Base-by-base conservation (phyloP, 2,113 vertebrate genomes). In the Ia io region DNA sequence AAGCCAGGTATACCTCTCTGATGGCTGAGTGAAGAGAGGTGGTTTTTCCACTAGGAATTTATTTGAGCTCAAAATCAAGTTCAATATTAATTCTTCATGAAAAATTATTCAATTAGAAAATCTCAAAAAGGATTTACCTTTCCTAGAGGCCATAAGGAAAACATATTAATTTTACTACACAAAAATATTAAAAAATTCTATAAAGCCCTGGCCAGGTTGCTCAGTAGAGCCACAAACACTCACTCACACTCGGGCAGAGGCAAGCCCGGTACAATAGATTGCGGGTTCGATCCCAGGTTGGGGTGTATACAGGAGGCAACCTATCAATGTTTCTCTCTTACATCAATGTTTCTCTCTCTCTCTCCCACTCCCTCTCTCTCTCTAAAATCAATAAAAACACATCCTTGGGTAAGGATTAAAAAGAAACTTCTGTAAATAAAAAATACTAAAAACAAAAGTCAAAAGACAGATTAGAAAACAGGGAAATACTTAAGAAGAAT, bases 21-120 rank as follows among this genome's bases (percentile, higher is more conserved):
- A 74, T 11, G 35, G 42, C 1, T 35, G n/a, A 94, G 84, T 89
- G 17, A 80, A 78, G 94, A 94, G 6, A 71, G 47, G 61, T 79
- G 10, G 67, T 53, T 95, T 96, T 18, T 92, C 63, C 28, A 70
- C 2, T 9, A 93, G 83, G 30, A 86, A 74, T 93, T 95, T 90
- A 13, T 67, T 59, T 77, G 40, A 88, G 67, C 4, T 93, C 44
- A 91, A 95, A 95, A 91, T 76, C n/a, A 84, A 88, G 73, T 80
- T 93, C 53, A 70, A 47, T 49, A 84, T 56, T 89, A 86, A 86
- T 70, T 95, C 7, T 70, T 86, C 35, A 65, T 70, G 63, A 44
- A 93, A 85, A 92, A 65, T 35, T 82, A 56, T 80, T 74, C 61
- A 65, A 76, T 83, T 56, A 93, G 56, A 92, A 91, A 96, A 91